Percentiles rank a stretch among this genome's conserved stretches.
Evolutionary conservation across 2,113 vertebrate genomes (phyloP).

Genomic region (Oncorhynchus clarkii): DNA sequence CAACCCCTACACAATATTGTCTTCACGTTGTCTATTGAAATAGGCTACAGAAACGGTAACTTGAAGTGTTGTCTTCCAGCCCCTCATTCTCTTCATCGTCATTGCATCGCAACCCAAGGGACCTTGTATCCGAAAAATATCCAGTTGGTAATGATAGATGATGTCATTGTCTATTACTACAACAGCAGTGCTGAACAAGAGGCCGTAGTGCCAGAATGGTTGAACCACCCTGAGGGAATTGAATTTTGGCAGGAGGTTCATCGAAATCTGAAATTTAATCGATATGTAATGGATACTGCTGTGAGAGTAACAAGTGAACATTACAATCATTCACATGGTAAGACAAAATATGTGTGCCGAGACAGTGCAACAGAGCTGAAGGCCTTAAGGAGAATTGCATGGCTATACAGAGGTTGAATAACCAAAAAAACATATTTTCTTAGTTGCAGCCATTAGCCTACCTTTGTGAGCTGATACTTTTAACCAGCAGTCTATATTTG

Average conservation of each 20-base stretch:
- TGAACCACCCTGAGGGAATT: constrained; percentile 20
- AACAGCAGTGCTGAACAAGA: constrained; percentile 3
- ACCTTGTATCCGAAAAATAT: constrained; percentile 12
- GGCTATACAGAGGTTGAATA: too few species aligned
- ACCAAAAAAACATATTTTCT: too few species aligned
- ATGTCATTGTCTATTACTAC: constrained; percentile 17
- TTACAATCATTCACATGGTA: constrained; percentile 29
- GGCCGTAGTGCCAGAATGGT: constrained; percentile 7
- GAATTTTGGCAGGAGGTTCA: constrained; percentile 13
- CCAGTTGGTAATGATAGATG: constrained; percentile 23
- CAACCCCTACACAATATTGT: too few species aligned
- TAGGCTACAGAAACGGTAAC: too few species aligned
- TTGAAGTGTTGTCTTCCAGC: too few species aligned
- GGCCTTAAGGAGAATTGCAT: too few species aligned
- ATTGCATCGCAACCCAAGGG: constrained; percentile 10
- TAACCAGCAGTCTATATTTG: too few species aligned
- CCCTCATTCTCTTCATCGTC: constrained; percentile 8
- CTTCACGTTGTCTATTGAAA: too few species aligned
- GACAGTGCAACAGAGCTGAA: too few species aligned
- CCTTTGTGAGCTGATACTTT: too few species aligned
- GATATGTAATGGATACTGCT: constrained; percentile 19
- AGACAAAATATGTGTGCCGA: not conserved
- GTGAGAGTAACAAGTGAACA: constrained; percentile 14
- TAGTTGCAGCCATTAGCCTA: too few species aligned
- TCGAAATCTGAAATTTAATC: constrained; percentile 16